Evolutionary conservation across 2,113 vertebrate species (phyloP).

Genomic region (Taurulus bubalis): DNA sequence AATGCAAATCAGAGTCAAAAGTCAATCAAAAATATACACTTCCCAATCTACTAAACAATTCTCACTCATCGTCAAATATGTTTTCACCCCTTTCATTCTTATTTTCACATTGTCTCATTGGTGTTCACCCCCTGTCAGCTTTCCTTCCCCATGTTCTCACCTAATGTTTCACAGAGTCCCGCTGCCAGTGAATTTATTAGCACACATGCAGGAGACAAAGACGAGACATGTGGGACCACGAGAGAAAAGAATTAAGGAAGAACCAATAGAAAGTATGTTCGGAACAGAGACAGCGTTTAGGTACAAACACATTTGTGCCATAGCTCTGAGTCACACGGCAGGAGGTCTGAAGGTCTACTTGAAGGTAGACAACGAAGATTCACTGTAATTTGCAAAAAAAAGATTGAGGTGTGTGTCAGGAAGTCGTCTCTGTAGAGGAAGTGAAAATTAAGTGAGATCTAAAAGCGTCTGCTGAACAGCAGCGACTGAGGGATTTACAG

Average conservation of each 20-base stretch:
- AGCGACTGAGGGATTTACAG: neutral
- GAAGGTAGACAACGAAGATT: neutral
- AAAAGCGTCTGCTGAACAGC: neutral
- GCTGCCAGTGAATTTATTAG: slow-evolving; percentile 42
- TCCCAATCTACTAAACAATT: slow-evolving; percentile 23
- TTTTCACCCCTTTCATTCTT: slow-evolving; percentile 44
- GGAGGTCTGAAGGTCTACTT: neutral
- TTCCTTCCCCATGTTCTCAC: slow-evolving; percentile 49
- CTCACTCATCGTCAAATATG: neutral
- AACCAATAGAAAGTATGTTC: neutral
- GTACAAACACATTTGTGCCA: neutral
- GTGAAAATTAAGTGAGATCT: slow-evolving; percentile 18
- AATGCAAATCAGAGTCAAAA: slow-evolving; percentile 12
- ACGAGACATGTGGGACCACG: neutral
- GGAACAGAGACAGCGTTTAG: neutral
- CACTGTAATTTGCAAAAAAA: neutral
- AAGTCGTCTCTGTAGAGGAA: neutral
- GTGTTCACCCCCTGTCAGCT: slow-evolving; percentile 48
- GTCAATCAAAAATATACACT: slow-evolving; percentile 11
- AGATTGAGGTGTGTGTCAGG: neutral
- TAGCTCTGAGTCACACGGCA: neutral
- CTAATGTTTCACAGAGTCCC: slow-evolving; percentile 34
- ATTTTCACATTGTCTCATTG: slow-evolving; percentile 60
- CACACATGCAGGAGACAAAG: slow-evolving; percentile 10
- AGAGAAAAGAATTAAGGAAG: neutral